phyloP scores from a whole-genome alignment of 1,140 invertebrate species.

The Venustaconcha ellipsiformis region DNA sequence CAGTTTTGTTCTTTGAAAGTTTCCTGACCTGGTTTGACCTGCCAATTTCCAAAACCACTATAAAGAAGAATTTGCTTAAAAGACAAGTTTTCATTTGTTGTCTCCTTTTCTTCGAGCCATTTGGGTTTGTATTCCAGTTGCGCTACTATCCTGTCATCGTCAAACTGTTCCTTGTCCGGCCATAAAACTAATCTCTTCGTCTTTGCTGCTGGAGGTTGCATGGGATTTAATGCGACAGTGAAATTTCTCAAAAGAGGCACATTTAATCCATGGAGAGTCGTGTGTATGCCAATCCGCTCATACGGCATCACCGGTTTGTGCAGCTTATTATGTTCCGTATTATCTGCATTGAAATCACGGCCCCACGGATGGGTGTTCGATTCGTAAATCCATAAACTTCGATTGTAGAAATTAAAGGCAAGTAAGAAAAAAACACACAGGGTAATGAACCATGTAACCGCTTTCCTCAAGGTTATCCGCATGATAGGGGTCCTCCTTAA shows the following conservation, averaged over 20 bases:
- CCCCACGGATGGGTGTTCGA: slow-evolving; percentile 12
- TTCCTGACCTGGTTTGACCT: slow-evolving; percentile 24
- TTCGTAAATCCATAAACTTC: slow-evolving; percentile 16
- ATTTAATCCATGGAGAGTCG: not conserved
- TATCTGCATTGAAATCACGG: not conserved
- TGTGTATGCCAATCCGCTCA: not conserved
- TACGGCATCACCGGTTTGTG: not conserved
- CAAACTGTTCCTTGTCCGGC: slow-evolving; percentile 28
- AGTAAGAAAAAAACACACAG: slow-evolving; percentile 24
- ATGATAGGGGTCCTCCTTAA: not conserved
- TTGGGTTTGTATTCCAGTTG: slow-evolving; percentile 45
- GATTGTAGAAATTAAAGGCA: slow-evolving; percentile 40
- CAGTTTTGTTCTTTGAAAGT: slow-evolving; percentile 39
- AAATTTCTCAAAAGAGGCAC: not conserved
- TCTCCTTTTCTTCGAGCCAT: slow-evolving; percentile 1
- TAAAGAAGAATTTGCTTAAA: slow-evolving; percentile 52
- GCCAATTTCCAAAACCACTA: slow-evolving; percentile 30
- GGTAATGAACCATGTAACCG: slow-evolving; percentile 23
- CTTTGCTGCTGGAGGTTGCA: not conserved
- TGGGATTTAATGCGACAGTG: not conserved
- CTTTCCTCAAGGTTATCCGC: slow-evolving; percentile 32
- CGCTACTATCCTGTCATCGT: slow-evolving; percentile 44
- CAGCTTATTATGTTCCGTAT: not conserved
- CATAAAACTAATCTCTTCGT: slow-evolving; percentile 23
- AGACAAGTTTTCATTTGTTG: slow-evolving; percentile 11